Percentiles rank a stretch among this genome's conserved stretches.
These are phyloP conservation scores for Taeniopygia guttata DNA, from an alignment of 2,797 vertebrate genomes.

Conservation along the genomic window DNA sequence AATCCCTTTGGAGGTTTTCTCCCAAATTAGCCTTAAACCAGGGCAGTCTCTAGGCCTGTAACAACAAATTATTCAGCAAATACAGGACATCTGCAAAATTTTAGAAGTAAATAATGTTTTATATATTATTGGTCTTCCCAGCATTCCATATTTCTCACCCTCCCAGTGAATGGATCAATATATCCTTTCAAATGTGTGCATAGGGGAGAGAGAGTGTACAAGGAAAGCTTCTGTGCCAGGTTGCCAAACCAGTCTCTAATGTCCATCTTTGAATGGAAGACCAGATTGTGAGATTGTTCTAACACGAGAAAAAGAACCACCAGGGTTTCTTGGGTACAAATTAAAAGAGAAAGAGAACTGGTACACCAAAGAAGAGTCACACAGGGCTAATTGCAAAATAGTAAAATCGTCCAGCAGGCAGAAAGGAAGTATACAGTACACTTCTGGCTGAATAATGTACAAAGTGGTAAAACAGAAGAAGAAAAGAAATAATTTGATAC, in stretches of 20 bases:
- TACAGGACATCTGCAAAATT: background rate
- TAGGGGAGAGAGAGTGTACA: background rate
- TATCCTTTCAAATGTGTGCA: background rate
- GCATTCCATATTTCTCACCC: background rate
- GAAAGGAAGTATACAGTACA: background rate
- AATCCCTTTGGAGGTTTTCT: background rate
- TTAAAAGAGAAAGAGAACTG: background rate
- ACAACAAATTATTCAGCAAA: background rate
- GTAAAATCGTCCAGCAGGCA: background rate
- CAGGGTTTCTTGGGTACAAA: background rate
- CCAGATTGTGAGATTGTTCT: background rate
- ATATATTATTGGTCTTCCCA: background rate
- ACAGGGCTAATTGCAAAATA: background rate
- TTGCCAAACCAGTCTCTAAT: background rate
- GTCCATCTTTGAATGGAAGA: background rate
- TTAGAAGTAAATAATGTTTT: background rate
- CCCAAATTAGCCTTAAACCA: background rate
- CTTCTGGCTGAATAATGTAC: background rate
- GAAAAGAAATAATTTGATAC: background rate
- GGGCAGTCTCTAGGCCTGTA: background rate
- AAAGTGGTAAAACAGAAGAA: background rate
- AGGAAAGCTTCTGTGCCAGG: background rate
- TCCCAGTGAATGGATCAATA: background rate
- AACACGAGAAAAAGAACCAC: background rate
- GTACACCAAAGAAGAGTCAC: background rate